Evolutionary conservation across 1,140 invertebrate species (phyloP).

Genomic region (Varroa destructor): DNA sequence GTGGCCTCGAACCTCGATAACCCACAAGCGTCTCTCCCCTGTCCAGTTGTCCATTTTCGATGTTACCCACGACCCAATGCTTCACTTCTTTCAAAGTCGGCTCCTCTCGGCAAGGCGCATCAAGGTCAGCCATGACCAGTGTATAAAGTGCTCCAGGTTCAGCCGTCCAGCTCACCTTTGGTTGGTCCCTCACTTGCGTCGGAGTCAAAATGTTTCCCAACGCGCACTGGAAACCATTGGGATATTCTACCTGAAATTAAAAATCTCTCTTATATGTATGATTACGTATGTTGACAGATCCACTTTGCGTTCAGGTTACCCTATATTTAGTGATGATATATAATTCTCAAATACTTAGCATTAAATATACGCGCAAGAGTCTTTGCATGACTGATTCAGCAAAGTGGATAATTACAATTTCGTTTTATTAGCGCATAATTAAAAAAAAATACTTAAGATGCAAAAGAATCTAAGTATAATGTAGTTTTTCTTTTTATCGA

Average conservation of each 20-base stretch:
- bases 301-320: too few species aligned
- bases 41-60: conserved; percentile 33
- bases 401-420: too few species aligned
- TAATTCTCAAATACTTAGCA: too few species aligned
- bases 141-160: conserved; percentile 32
- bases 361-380: too few species aligned
- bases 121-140: conserved; percentile 34
- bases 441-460: too few species aligned
- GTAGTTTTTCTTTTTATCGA: too few species aligned
- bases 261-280: too few species aligned
- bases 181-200: conserved; percentile 35
- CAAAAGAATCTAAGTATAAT: too few species aligned
- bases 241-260: conserved; percentile 30
- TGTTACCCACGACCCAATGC: conserved; percentile 36
- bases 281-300: too few species aligned
- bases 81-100: conserved; percentile 33
- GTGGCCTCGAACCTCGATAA: conserved; percentile 34
- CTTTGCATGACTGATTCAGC: too few species aligned
- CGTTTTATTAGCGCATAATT: too few species aligned
- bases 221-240: conserved; percentile 31
- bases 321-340: too few species aligned
- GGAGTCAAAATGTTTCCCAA: conserved; percentile 34
- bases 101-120: conserved; percentile 33
- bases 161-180: conserved; percentile 31
- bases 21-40: conserved; percentile 32